Base-by-base conservation (phyloP, 2,888 invertebrate genomes). In the Beris chalybata region DNA sequence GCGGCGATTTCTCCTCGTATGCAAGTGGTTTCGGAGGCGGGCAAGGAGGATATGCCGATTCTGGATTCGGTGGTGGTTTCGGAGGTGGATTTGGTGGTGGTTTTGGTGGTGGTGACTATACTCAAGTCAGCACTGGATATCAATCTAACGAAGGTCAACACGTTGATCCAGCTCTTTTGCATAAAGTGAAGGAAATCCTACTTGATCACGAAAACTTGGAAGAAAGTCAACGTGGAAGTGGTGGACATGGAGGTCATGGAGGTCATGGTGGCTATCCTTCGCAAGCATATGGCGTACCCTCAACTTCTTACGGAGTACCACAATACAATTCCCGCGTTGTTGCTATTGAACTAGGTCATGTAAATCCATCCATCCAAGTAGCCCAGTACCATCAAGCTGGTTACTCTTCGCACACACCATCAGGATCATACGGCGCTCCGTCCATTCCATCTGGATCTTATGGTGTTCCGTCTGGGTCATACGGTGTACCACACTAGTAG, bases 351-450 rank as follows among this genome's bases (percentile, higher is more conserved):
- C 87, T 91, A 69, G 91, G 90, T 73, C 90, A 89, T 69, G 88
- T 91, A 78, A 88, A 88, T 75, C 90, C 89, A 73, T 90, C 89
- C 71, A 88, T 91, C 82, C 90, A 91, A 78, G 90, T 91, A 71
- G 91, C 91, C 44, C 90, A 91, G 74, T 91, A 86, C 85, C 85
- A 89, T 74, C 90, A 90, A 82, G 75, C 82, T 68, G 80, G 81
- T 77, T 82, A 84, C 73, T 38, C 38, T 7, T 84, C 83, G 65
- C 70, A 82, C 73, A 52, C 58, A n/a, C 69, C 69, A 58, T 67
- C 67, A 3, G 53, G 61, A 22, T 65, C 69, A 44, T 70, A 70
- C 53, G 70, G 68, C 12, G 68, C 58, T n/a, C 69, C 69, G 64
- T 55, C 61, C 22, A 31, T 55, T 31, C 66, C 69, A 65, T 67